phyloP scores from a whole-genome alignment of 2,888 invertebrate species.

The Eristalis pertinax region DNA sequence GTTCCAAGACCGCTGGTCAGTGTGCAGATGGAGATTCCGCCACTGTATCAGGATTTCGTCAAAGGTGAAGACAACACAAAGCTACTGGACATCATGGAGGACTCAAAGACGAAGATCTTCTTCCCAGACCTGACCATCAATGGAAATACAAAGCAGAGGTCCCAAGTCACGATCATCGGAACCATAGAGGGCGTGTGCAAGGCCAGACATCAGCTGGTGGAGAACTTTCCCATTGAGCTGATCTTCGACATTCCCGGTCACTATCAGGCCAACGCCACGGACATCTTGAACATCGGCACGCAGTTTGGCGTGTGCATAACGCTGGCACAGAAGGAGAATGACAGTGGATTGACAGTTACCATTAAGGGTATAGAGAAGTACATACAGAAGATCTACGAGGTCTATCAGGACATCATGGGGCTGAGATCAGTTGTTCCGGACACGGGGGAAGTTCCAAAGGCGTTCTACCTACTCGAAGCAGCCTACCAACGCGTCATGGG shows the following conservation, averaged over 20 bases:
- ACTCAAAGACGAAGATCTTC: constrained; percentile 93
- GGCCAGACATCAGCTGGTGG: constrained; percentile 94
- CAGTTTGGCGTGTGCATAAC: constrained; percentile 92
- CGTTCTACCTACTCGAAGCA: background rate
- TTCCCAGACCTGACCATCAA: constrained; percentile 87
- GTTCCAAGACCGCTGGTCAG: constrained; percentile 80
- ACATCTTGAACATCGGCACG: constrained; percentile 87
- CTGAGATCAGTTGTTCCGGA: constrained; percentile 81
- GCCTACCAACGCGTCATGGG: constrained; percentile 2
- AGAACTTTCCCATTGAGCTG: constrained; percentile 93
- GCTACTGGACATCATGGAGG: constrained; percentile 92
- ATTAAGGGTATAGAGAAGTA: constrained; percentile 95
- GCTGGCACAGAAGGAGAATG: constrained; percentile 93
- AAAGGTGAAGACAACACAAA: constrained; percentile 91
- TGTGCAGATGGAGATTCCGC: constrained; percentile 90
- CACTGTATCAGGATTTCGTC: constrained; percentile 94
- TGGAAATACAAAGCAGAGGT: constrained; percentile 88
- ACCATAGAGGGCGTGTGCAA: constrained; percentile 93
- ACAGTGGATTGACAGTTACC: constrained; percentile 92
- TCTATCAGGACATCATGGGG: constrained; percentile 90
- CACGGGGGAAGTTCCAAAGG: background rate
- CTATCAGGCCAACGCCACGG: constrained; percentile 85
- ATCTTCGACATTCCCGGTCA: constrained; percentile 94
- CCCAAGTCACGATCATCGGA: constrained; percentile 94
- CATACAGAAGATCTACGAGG: constrained; percentile 94